Percentiles rank a stretch among this genome's conserved stretches.
Evolutionary conservation across 2,888 invertebrate species (phyloP).

Genomic region (Thecocarcelia acutangulata): DNA sequence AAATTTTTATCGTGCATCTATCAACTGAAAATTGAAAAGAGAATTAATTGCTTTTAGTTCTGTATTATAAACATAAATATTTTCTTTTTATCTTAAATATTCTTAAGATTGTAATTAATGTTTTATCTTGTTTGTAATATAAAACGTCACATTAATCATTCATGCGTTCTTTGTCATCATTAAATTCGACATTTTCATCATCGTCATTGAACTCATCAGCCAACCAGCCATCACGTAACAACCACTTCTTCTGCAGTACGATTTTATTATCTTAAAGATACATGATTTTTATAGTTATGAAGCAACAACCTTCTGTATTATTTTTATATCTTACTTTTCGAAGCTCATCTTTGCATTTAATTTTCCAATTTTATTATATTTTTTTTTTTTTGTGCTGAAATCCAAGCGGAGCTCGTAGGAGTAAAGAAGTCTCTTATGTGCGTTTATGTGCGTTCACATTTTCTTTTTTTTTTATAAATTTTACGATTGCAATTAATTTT

Average conservation of each 20-base stretch:
- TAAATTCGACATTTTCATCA: conserved; percentile 20
- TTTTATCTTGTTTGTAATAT: conserved; percentile 43
- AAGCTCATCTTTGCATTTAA: conserved; percentile 16
- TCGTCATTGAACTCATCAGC: conserved; percentile 10
- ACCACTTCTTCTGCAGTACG: conserved; percentile 14
- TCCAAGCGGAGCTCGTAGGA: conserved; percentile 11
- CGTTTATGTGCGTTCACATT: neutral
- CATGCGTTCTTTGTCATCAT: conserved; percentile 50
- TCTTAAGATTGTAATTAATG: conserved; percentile 49
- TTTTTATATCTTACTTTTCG: conserved; percentile 10
- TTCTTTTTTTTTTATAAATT: conserved; percentile 33
- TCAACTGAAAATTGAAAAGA: neutral
- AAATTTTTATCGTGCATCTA: neutral
- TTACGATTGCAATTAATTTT: conserved; percentile 66
- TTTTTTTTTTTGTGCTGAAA: neutral
- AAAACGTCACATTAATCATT: conserved; percentile 62
- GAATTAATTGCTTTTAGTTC: no score
- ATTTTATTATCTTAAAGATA: conserved; percentile 40
- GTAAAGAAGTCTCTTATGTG: neutral
- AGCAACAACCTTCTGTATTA: neutral
- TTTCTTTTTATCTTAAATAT: conserved; percentile 16
- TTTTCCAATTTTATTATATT: conserved; percentile 38
- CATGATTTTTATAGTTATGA: conserved; percentile 15
- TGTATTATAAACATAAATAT: no score
- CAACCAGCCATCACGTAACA: neutral